Base-by-base conservation (phyloP, 2,888 invertebrate genomes). In the Uloborus plumipes region DNA sequence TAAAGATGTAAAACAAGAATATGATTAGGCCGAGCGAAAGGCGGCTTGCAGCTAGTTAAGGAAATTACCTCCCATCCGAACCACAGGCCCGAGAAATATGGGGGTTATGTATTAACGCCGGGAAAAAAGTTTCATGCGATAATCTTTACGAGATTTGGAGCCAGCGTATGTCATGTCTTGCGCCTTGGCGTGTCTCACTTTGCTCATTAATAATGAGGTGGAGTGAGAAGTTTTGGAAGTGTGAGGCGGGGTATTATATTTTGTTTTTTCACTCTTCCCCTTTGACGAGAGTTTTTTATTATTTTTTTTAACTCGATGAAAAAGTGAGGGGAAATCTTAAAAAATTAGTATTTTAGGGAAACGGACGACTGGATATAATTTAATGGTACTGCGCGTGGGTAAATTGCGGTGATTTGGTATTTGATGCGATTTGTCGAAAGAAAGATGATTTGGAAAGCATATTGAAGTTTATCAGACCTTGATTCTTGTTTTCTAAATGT, bases 1-100 rank as follows among this genome's bases (percentile, higher is more conserved):
- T 82, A 75, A 81, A 71, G 81, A 81, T 81, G 82, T 82, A 82
- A 82, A 82, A 82, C 82, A 82, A 82, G 82, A 82, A 76, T 82
- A 82, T 82, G 82, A 82, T 82, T 82, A 82, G 82, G 69, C 61
- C 53, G 64, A 26, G 31, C 58, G 64, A 59, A 64, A 66, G 66
- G 51, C 51, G 51, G 7, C 66, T n/a, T 49, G 49, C 55, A 71
- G 76, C 79, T 80, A 80, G 79, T 80, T 80, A 80, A 65, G 80
- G 74, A 70, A 81, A 81, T 81, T 81, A 74, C 80, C 74, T 81
- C 73, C 31, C 50, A 49, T 31, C 65, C 62, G 39, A 58, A 58
- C n/a, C 39, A 39, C 7, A 39, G 67, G 67, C 59, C 65, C 55
- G 75, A 76, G 58, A 76, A 69, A 64, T 71, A 61, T 64, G 64